A percentile compares a stretch with the other conserved stretches of the same genome.
Evolutionary conservation across 2,113 vertebrate genomes (phyloP).

Genomic region (Brachyhypopomus occidentalis): DNA sequence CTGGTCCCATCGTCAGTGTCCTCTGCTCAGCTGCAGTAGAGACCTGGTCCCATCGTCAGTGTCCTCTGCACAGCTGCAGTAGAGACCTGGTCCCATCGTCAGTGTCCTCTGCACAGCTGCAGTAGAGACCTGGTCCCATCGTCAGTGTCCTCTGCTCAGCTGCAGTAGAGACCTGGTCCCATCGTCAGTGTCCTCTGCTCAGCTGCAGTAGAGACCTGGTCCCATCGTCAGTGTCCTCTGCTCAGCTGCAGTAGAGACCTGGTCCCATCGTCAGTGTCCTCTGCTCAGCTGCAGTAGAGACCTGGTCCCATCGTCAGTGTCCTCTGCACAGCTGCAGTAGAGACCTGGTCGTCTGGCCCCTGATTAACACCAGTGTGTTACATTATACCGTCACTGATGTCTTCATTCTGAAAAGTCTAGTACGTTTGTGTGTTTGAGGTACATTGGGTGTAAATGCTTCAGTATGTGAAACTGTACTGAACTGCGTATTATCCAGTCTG

Average conservation of each 20-base stretch:
- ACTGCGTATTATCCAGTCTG: background rate
- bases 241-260: background rate
- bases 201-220: background rate
- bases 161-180: background rate
- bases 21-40: background rate
- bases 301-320: background rate
- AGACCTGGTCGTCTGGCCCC: background rate
- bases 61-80: background rate
- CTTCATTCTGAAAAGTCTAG: background rate
- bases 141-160: background rate
- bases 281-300: background rate
- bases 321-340: background rate
- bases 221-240: background rate
- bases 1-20: background rate
- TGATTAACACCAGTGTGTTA: background rate
- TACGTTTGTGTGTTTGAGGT: background rate
- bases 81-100: background rate
- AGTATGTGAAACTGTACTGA: too few relatives aligned
- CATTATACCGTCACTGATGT: background rate
- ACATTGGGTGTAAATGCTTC: background rate
- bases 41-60: background rate
- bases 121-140: background rate
- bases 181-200: background rate
- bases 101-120: background rate
- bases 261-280: background rate